Evolutionary conservation across 2,113 vertebrate genomes (phyloP).

Genomic region (Naja naja): DNA sequence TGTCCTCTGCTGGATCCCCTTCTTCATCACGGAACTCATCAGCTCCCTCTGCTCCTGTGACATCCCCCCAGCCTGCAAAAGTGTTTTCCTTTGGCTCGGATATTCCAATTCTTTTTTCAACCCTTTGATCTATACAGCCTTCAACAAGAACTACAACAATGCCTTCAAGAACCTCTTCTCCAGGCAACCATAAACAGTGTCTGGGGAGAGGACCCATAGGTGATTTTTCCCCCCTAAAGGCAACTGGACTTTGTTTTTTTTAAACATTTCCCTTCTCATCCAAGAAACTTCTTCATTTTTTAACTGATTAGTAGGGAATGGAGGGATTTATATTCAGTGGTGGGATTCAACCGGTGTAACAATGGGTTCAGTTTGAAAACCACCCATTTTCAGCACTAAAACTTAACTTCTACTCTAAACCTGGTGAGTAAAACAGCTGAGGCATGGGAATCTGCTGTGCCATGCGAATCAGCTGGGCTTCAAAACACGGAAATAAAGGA

Average conservation of each 20-base stretch:
- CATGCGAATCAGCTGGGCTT: too few relatives aligned
- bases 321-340: background rate
- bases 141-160: conserved; percentile 97
- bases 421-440: too few relatives aligned
- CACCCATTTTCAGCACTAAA: too few relatives aligned
- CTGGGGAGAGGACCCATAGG: accelerated
- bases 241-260: background rate
- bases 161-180: conserved; percentile 91
- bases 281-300: background rate
- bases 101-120: conserved; percentile 99
- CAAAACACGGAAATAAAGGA: too few relatives aligned
- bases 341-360: too few relatives aligned
- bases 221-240: background rate
- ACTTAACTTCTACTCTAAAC: too few relatives aligned
- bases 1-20: conserved; percentile 94
- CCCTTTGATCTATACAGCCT: conserved; percentile 94
- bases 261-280: background rate
- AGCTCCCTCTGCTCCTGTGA: conserved; percentile 87
- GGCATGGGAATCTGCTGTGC: too few relatives aligned
- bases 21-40: conserved; percentile 93
- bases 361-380: too few relatives aligned
- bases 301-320: background rate
- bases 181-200: conserved; percentile 74
- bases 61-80: conserved; percentile 91
- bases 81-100: conserved; percentile 95